A percentile compares a stretch with the other conserved stretches of the same genome.
phyloP scores from a whole-genome alignment of 2,113 vertebrate species.

The Litocranius walleri region DNA sequence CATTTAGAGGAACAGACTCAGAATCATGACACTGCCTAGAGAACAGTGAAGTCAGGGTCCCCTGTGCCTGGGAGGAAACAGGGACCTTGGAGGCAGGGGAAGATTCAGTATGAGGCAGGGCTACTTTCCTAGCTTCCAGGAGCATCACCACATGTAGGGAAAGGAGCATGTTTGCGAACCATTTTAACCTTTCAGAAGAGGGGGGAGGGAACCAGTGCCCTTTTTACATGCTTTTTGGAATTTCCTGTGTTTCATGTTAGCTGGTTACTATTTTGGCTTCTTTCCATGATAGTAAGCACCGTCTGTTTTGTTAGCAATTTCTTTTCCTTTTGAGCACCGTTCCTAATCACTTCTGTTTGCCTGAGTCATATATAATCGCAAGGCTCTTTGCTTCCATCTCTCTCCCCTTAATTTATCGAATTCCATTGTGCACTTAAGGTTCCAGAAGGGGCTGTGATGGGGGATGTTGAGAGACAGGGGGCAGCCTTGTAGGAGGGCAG shows the following conservation, averaged over 20 bases:
- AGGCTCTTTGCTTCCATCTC: background rate
- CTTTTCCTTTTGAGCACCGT: background rate
- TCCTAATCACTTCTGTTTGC: background rate
- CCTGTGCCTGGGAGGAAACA: background rate
- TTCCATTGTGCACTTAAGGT: background rate
- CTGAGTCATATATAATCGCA: background rate
- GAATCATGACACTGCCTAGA: background rate
- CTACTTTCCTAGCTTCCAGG: background rate
- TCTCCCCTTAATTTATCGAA: background rate
- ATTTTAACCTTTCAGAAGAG: background rate
- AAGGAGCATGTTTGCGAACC: background rate
- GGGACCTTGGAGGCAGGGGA: fast-evolving
- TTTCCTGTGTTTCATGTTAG: slow-evolving; percentile 7
- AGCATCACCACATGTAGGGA: background rate
- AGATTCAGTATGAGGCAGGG: fast-evolving
- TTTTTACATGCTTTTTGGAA: slow-evolving; percentile 2
- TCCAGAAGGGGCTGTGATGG: background rate
- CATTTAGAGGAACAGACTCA: background rate
- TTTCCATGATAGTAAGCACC: background rate
- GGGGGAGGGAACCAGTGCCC: background rate
- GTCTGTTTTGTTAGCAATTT: slow-evolving; percentile 26
- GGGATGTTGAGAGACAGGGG: background rate
- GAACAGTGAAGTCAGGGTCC: background rate
- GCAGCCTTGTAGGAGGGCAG: background rate
- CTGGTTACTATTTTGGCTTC: background rate